phyloP scores from a whole-genome alignment of 2,888 invertebrate genomes.

The Euzetes globulus region DNA sequence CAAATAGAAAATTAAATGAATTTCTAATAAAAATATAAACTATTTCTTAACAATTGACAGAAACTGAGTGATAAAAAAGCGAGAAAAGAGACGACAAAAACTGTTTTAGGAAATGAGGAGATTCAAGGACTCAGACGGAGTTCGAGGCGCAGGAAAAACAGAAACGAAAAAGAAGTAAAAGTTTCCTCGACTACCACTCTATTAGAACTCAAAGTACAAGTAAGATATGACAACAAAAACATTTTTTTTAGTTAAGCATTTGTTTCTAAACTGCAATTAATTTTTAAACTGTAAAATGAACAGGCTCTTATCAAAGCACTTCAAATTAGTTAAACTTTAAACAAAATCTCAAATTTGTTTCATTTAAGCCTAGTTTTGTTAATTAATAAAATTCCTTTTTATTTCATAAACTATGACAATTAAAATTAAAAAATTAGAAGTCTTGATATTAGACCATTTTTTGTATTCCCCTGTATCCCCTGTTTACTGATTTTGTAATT shows the following conservation, averaged over 20 bases:
- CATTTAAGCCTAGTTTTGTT: too few relatives aligned
- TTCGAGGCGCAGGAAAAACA: slow-evolving; percentile 47
- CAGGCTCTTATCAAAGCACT: too few relatives aligned
- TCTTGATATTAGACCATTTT: too few relatives aligned
- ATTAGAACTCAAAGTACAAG: slow-evolving; percentile 50
- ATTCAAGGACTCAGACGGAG: slow-evolving; percentile 44
- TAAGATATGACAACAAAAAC: slow-evolving; percentile 40
- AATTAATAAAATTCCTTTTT: too few relatives aligned
- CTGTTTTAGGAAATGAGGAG: neutral
- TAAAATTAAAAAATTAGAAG: too few relatives aligned
- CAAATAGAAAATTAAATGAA: neutral
- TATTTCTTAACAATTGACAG: neutral
- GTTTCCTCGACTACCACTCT: slow-evolving; percentile 49
- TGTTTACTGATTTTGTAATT: too few relatives aligned
- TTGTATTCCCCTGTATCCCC: too few relatives aligned
- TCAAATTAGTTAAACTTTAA: too few relatives aligned
- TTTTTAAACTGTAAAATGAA: too few relatives aligned
- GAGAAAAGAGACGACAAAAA: neutral
- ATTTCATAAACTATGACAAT: too few relatives aligned
- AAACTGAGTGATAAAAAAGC: neutral
- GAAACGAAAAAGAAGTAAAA: slow-evolving; percentile 49
- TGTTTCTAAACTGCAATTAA: neutral
- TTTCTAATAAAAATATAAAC: neutral
- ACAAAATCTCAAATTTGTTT: too few relatives aligned
- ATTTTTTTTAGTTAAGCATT: neutral